Percentiles rank a stretch among this genome's conserved stretches.
phyloP scores from a whole-genome alignment of 2,113 vertebrate genomes.

The Terrapene triunguis region DNA sequence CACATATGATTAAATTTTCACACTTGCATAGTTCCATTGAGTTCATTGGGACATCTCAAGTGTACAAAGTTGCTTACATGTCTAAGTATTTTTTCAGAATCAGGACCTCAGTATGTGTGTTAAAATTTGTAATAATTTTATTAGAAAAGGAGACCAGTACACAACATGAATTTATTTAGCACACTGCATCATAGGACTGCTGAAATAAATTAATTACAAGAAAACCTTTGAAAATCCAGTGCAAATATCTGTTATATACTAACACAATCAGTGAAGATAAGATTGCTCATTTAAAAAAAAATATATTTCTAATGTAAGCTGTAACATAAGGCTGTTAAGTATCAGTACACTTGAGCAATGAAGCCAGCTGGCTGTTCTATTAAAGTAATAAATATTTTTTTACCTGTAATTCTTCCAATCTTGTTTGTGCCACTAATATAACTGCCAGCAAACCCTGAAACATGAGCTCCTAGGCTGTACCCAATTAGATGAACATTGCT shows the following conservation, averaged over 20 bases:
- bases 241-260: not conserved
- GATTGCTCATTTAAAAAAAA: not conserved
- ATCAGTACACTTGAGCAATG: not conserved
- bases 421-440: slow-evolving; percentile 82
- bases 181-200: not conserved
- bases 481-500: slow-evolving; percentile 92
- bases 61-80: not conserved
- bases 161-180: not conserved
- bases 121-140: not conserved
- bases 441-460: slow-evolving; percentile 95
- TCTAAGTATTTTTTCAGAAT: not conserved
- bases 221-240: not conserved
- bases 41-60: not conserved
- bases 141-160: not conserved
- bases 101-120: not conserved
- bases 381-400: not conserved
- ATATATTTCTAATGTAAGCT: not conserved
- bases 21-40: not conserved
- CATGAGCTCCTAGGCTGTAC: slow-evolving; percentile 96
- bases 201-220: not conserved
- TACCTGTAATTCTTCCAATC: slow-evolving; percentile 97
- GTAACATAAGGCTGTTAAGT: not conserved
- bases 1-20: not conserved
- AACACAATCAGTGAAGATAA: not conserved
- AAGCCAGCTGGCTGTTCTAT: not conserved